Base-by-base conservation (phyloP, 2,797 vertebrate genomes). In the Molothrus aeneus region DNA sequence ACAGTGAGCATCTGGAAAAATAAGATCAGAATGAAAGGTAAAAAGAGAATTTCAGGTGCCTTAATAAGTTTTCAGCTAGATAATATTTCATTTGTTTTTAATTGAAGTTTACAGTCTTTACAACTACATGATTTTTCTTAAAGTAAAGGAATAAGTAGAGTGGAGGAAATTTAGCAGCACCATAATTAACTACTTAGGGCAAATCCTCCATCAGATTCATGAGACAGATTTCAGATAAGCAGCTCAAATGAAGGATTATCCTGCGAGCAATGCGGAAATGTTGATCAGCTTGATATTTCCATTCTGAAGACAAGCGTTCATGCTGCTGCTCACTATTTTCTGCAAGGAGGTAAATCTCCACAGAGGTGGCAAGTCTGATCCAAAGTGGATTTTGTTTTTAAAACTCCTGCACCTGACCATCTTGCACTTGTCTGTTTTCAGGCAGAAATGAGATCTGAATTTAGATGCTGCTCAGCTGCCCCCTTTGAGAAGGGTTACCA, bases 191-290 rank as follows among this genome's bases (percentile, higher is more conserved):
- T 94, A 77, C 94, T 94, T 94, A 94, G 64, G 38, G 83, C 61
- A 97, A 97, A 96, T 96, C 92, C 93, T 96, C 64, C 88, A 68
- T 77, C 88, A 94, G 95, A 88, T 95, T 92, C 88, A 88, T 60
- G 74, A 90, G 93, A 77, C 95, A 94, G 95, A 96, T 96, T 96
- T 97, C 94, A 96, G 92, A 97, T 97, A 96, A 97, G 94, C 92
- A 95, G 94, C 94, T 96, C 93, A 96, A 92, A 92, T 31, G 92
- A 86, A 94, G 94, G 96, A 96, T 96, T 97, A 97, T 92, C 95
- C 96, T 90, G 66, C 54, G 47, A 94, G 95, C 87, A 96, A 93
- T 93, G 94, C 80, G 82, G 95, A 97, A 96, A 86, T 34, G 94
- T 90, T 93, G 92, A 95, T 94, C 94, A 94, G 92, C 92, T 93